Base-by-base conservation (phyloP, 2,888 invertebrate genomes). In the Antheraea yamamai region DNA sequence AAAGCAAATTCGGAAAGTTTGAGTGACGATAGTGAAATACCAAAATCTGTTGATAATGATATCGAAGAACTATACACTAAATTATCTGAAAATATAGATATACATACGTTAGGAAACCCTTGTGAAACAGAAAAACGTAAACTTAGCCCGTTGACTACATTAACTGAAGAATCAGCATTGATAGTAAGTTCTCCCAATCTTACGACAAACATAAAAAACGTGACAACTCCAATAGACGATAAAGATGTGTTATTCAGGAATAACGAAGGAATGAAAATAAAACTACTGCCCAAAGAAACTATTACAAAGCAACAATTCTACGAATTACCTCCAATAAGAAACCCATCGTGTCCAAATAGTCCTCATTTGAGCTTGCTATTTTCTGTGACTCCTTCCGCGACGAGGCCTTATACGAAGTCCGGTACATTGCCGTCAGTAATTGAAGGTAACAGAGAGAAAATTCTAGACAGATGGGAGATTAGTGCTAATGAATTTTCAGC, bases 271-370 rank as follows among this genome's bases (percentile, higher is more conserved):
- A 79, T 88, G 20, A 89, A 85, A 82, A 78, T 90, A 1, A 91
- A 90, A 78, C 76, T 88, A 47, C 78, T 89, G 3, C 82, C 88
- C 4, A 80, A 81, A 73, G 77, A 82, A 58, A 79, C n/a, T 10
- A n/a, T 39, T 70, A 39, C 14, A 39, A 70, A 10, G n/a, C 70
- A 70, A 1, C 18, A 70, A 12, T 39, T 39, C 20, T 7, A 93
- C n/a, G 92, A 87, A 81, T 81, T 94, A 71, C 94, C 94, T 14
- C 90, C 91, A 0, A 91, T 94, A 75, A 82, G 85, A n/a, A 89
- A 80, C 7, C 68, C 47, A 39, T 73, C 87, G 16, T 85, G 85
- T 77, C 86, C 89, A 2, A 87, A 81, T 64, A 88, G 84, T 76
- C 87, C 89, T 2, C 86, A 89, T 78, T 82, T 91, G 18, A 89